A percentile compares a stretch with the other conserved stretches of the same genome.
Evolutionary conservation across 2,888 invertebrate genomes (phyloP).

Genomic region (Meta bourneti): DNA sequence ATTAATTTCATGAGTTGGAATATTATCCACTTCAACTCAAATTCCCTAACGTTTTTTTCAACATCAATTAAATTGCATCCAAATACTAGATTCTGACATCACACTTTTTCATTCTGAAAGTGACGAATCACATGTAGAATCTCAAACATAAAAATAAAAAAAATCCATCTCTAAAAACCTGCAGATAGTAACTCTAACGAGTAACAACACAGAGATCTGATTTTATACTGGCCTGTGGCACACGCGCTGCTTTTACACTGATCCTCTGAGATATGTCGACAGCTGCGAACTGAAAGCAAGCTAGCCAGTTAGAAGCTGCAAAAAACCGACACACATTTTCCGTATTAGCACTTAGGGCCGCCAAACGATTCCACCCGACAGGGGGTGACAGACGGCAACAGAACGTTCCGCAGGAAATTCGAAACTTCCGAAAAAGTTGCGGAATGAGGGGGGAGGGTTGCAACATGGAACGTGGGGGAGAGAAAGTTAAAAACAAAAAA

Average conservation of each 20-base stretch:
- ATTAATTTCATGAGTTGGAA: not conserved
- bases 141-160: not conserved
- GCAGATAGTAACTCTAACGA: not conserved
- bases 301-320: not conserved
- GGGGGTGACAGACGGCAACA: slow-evolving; percentile 70
- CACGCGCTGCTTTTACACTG: slow-evolving; percentile 38
- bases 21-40: not conserved
- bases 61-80: not conserved
- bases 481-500: slow-evolving; percentile 24
- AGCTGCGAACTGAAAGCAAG: slow-evolving; percentile 39
- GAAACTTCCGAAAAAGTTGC: slow-evolving; percentile 61
- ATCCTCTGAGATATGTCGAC: slow-evolving; percentile 33
- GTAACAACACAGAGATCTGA: slow-evolving; percentile 15
- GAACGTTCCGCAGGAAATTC: slow-evolving; percentile 44
- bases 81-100: not conserved
- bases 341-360: slow-evolving; percentile 64
- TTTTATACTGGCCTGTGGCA: slow-evolving; percentile 19
- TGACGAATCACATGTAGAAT: not conserved
- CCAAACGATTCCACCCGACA: slow-evolving; percentile 42
- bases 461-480: not conserved
- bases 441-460: slow-evolving; percentile 11
- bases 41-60: not conserved
- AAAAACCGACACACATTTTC: slow-evolving; percentile 64
- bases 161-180: not conserved
- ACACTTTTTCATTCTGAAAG: not conserved